These are phyloP conservation scores for Neodontobutis hainanensis DNA, from an alignment of 2,113 vertebrate species.

Conservation along the genomic window DNA sequence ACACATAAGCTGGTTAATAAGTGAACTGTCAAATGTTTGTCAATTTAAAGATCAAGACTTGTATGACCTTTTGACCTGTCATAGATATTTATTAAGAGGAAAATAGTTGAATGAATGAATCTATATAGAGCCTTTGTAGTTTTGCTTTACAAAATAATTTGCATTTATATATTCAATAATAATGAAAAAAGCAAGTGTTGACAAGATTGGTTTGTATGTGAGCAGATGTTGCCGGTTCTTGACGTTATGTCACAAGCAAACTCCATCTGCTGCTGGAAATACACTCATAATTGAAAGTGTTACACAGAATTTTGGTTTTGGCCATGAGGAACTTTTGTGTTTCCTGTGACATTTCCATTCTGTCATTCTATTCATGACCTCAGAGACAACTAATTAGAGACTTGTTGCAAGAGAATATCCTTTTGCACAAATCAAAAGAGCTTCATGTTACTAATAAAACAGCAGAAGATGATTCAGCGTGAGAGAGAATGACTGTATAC, in stretches of 20 bases:
- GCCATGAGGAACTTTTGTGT: constrained; percentile 9
- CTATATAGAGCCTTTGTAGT: not conserved
- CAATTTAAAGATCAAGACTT: too few relatives aligned
- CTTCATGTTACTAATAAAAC: constrained; percentile 27
- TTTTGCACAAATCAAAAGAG: constrained; percentile 32
- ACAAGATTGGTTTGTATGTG: not conserved
- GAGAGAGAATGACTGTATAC: constrained; percentile 44
- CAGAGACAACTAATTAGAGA: constrained; percentile 58
- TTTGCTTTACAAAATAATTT: not conserved
- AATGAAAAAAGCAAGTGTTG: not conserved
- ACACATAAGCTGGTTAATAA: too few relatives aligned
- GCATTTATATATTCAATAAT: not conserved
- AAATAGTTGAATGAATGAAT: not conserved
- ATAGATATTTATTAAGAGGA: too few relatives aligned
- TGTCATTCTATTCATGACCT: constrained; percentile 39
- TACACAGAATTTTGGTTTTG: not conserved
- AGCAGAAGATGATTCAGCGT: constrained; percentile 20
- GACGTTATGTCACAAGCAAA: not conserved
- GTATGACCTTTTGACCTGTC: too few relatives aligned
- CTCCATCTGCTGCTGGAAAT: not conserved
- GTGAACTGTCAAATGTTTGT: too few relatives aligned
- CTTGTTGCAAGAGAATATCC: constrained; percentile 21
- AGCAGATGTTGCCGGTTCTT: not conserved
- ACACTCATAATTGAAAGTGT: not conserved
- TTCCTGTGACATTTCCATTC: constrained; percentile 38